Evolutionary conservation across 2,797 vertebrate genomes (phyloP), one percentile per base, ranked within the genome.

Genomic region (Uromys caudimaculatus): DNA sequence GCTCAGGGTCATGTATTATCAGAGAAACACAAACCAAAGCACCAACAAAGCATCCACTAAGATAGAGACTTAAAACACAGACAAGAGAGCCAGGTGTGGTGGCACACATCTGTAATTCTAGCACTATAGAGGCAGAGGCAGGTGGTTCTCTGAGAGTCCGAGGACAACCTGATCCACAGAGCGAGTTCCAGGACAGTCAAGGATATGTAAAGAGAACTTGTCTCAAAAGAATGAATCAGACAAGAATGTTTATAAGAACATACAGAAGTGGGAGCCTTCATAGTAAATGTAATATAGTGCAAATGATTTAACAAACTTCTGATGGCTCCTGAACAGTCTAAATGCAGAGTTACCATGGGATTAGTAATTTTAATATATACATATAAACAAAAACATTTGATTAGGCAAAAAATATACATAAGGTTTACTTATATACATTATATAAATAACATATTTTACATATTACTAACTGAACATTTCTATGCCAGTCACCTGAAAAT

Each of bases 301-400:
- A 76, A 38, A 89, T 85, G 50, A 54, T 89, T 85, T 79, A 67
- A 38, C 32, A 86, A 86, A 62, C 27, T 41, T 47, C 8, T 62
- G 14, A 29, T 29, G 73, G 50, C 38, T 58, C 29, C 35, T 93
- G 41, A 94, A 69, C 27, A 60, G 41, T 10, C 58, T 50, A 69
- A 85, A 41, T 86, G 77, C 19, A 76, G 7, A 79, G n/a, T 75
- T 86, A 76, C 27, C 3, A 14, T 60, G 54, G 75, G 56, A 75
- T 6, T 17, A 91, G 38, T 29, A 91, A 93, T 91, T 91, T 19
- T 69, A 91, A 64, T 13, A 11, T 75, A 35, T 8, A 79, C 12
- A 91, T 56, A 58, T 58, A 91, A 95, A 84, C 54, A 21, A 86
- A 91, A 83, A 78, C 35, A 82, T 8, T 75, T 47, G 21, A 83